Evolutionary conservation across 2,797 vertebrate genomes (phyloP).

Genomic region (Echiichthys vipera): DNA sequence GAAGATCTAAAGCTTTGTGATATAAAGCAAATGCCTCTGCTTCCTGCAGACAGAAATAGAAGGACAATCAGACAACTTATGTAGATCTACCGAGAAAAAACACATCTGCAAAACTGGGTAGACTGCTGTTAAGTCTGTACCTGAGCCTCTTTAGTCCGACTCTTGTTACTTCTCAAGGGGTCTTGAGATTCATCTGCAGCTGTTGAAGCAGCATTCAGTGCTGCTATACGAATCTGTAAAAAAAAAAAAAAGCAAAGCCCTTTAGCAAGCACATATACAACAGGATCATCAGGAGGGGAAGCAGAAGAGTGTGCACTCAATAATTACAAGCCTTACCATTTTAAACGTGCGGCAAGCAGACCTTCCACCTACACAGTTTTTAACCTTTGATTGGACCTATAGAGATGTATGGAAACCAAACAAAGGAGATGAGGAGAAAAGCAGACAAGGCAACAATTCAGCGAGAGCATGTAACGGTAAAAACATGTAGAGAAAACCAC

Average conservation of each 20-base stretch:
- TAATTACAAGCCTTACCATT: slow-evolving; percentile 63
- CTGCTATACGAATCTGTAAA: slow-evolving; percentile 94
- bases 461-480: background rate
- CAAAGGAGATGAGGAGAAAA: background rate
- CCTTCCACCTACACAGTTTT: slow-evolving; percentile 23
- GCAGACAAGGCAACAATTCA: background rate
- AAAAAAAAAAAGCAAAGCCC: background rate
- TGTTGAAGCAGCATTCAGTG: slow-evolving; percentile 92
- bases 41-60: slow-evolving; percentile 83
- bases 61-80: background rate
- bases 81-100: background rate
- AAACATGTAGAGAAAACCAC: background rate
- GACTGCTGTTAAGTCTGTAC: slow-evolving; percentile 66
- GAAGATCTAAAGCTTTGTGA: slow-evolving; percentile 96
- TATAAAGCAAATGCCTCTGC: slow-evolving; percentile 98
- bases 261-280: background rate
- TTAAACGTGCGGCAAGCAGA: slow-evolving; percentile 34
- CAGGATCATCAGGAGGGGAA: background rate
- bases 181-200: slow-evolving; percentile 93
- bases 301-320: background rate
- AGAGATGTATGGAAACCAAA: background rate
- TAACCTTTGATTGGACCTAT: slow-evolving; percentile 24
- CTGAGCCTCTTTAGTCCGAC: slow-evolving; percentile 97
- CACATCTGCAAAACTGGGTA: background rate
- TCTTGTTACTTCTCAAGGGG: slow-evolving; percentile 91